Evolutionary conservation across 2,888 invertebrate genomes (phyloP).

Genomic region (Stenotaenia linearis): DNA sequence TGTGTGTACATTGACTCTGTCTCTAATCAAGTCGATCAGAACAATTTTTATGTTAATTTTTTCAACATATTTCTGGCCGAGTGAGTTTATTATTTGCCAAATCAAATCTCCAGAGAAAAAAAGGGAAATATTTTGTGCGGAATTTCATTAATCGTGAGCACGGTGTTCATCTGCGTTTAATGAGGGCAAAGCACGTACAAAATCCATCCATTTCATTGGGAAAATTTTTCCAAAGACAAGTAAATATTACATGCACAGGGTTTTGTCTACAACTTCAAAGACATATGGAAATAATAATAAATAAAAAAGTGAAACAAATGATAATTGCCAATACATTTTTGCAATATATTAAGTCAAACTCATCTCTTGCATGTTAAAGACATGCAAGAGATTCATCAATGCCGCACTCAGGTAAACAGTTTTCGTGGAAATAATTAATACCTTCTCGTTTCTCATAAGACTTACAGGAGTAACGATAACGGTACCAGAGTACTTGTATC

Average conservation of each 20-base stretch:
- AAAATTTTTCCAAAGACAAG: not conserved
- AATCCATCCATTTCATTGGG: constrained; percentile 3
- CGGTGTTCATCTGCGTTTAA: not conserved
- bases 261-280: not conserved
- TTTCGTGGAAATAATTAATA: too few species aligned
- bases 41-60: too few species aligned
- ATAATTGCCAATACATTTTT: constrained; percentile 1
- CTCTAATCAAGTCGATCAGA: too few species aligned
- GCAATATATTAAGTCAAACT: not conserved
- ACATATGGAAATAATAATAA: not conserved
- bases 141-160: not conserved
- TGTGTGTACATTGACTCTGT: not conserved
- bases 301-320: not conserved
- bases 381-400: not conserved
- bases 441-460: too few species aligned
- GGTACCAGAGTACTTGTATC: too few species aligned
- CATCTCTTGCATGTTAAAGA: not conserved
- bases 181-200: not conserved
- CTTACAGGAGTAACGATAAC: too few species aligned
- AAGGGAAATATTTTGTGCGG: not conserved
- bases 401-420: too few species aligned
- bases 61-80: too few species aligned
- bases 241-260: not conserved
- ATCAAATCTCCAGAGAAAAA: not conserved
- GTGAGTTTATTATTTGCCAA: not conserved